Evolutionary conservation across 2,113 vertebrate genomes (phyloP).

Genomic region (Parus major): DNA sequence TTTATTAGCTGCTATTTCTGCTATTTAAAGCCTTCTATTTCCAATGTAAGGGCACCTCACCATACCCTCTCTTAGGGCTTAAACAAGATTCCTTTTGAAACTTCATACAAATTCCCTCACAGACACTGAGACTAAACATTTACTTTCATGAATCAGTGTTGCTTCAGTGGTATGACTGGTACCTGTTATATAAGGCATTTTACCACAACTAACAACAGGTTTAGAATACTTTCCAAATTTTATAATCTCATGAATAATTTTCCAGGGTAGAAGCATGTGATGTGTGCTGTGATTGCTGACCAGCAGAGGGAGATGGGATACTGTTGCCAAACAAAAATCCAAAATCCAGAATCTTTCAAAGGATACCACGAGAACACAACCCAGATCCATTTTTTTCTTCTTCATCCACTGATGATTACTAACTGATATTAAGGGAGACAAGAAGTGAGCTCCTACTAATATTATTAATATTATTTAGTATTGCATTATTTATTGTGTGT

Average conservation of each 20-base stretch:
- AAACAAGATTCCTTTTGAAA: not conserved
- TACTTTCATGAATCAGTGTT: not conserved
- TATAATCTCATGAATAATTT: not conserved
- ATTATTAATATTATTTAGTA: too few species aligned
- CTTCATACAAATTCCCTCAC: not conserved
- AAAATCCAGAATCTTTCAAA: not conserved
- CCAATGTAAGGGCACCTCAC: not conserved
- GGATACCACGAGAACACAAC: not conserved
- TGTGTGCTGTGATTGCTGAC: not conserved
- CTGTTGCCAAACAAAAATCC: not conserved
- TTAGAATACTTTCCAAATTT: not conserved
- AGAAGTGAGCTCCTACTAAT: not conserved
- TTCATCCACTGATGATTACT: not conserved
- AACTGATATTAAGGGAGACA: not conserved
- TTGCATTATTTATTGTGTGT: not conserved
- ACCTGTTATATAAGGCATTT: not conserved
- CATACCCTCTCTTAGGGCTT: not conserved
- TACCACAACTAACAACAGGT: not conserved
- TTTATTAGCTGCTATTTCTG: not conserved
- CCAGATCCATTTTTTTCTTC: not conserved
- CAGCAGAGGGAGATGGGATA: slow-evolving; percentile 34
- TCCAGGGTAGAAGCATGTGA: not conserved
- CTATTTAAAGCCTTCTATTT: not conserved
- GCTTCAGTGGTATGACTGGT: not conserved
- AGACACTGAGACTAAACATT: not conserved